Base-by-base conservation (phyloP, 2,797 vertebrate genomes). In the Oreonectes daqikongensis region DNA sequence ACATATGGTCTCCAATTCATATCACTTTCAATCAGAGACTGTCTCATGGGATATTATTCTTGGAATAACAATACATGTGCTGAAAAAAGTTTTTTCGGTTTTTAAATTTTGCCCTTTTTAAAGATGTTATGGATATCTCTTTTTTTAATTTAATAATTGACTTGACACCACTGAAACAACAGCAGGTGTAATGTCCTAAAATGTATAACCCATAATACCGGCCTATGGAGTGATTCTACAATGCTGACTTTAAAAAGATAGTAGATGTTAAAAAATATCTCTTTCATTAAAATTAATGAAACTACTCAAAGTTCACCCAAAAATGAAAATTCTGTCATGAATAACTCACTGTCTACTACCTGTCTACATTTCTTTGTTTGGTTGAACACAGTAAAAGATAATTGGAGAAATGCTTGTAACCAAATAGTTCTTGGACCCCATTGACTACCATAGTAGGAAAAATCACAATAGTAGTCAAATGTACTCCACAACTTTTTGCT, bases 151-250 rank as follows among this genome's bases (percentile, higher is more conserved):
- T 72, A 50, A 44, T 82, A 28, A 57, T 15, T 65, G 32, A 32
- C 44, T 79, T 48, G 40, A 44, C 61, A 78, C 11, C 9, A 40
- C 32, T 32, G 79, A 46, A 77, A 70, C 82, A 79, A 57, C 71
- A 77, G 75, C 69, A 30, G n/a, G 30, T 60, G 17, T 78, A 61
- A 82, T 76, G 70, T 84, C 60, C 69, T 80, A 63, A 69, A 38
- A 81, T 84, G 77, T 89, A 72, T 82, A 69, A 71, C 85, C 75
- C 64, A 80, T 82, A 85, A 64, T 83, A 82, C 67, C 82, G 65
- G 60, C 38, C 14, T 66, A 44, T 53, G 17, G 28, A 81, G 85
- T 79, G 32, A 35, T 35, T 35, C 32, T 35, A 9, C 32, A 35
- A 35, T 35, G 75, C 80, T 80, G 82, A 84, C 82, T 88, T 84